Evolutionary conservation across 2,888 invertebrate genomes (phyloP), one percentile per base, ranked within the genome.

Genomic region (Thymelicus lineola): DNA sequence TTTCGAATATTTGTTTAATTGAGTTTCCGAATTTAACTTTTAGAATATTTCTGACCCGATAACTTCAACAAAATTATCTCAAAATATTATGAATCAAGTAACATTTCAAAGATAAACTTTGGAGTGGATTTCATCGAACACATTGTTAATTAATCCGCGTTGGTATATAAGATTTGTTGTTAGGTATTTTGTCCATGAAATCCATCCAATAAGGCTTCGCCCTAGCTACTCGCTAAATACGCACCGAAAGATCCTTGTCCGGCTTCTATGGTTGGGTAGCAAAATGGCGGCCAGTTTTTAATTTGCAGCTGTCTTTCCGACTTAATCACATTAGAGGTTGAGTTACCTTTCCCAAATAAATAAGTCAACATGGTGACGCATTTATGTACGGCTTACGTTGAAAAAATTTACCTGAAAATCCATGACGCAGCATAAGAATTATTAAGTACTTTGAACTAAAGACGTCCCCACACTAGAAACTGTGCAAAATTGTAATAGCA

Each of bases 261-360:
- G 92, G 90, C 86, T 93, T 93, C 91, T 77, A 78, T 85, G 83
- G 82, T 81, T 79, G 81, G 76, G 79, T 76, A 77, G 79, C 86
- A 90, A 90, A 88, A 92, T 92, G 91, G 91, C 91, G 80, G 77
- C 85, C 80, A 73, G 38, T 78, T 80, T 81, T 83, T 81, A 81
- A 82, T 82, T 81, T 78, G 71, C 73, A 76, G 73, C 64, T 75
- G 74, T 76, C 75, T 73, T 72, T 73, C 62, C 73, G 58, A 70
- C 64, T 72, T 80, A 80, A 80, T 80, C 76, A 77, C 74, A 76
- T 79, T 77, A 77, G 61, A 64, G 74, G 75, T 75, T 76, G 76
- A 75, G 72, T 71, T 72, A 71, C 73, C 63, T 50, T 74, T 67
- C 55, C 66, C 69, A 73, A 75, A 74, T 73, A 75, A 77, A 76